These are phyloP conservation scores for Sander lucioperca DNA, from an alignment of 2,113 vertebrate genomes.

Conservation along the genomic window DNA sequence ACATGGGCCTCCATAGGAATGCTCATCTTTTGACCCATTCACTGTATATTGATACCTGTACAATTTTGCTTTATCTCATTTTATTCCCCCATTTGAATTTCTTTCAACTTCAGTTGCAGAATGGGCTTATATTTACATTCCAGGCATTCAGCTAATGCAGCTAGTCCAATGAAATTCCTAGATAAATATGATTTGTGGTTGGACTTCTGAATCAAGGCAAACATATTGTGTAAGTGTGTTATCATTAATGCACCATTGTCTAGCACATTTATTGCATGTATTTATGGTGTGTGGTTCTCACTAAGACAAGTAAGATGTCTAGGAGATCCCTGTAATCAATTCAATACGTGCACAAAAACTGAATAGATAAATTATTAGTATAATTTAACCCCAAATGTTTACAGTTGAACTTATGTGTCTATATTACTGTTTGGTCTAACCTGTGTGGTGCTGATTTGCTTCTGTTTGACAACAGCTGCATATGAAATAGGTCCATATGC, in stretches of 20 bases:
- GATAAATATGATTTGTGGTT: constrained; percentile 16
- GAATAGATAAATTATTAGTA: not conserved
- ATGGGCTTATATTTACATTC: constrained; percentile 14
- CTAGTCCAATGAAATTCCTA: constrained; percentile 16
- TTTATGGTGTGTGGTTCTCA: not conserved
- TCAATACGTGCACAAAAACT: not conserved
- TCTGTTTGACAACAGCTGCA: not conserved
- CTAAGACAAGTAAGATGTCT: not conserved
- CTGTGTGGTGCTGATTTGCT: not conserved
- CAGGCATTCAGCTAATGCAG: not conserved
- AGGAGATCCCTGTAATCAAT: not conserved
- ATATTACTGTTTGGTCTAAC: not conserved
- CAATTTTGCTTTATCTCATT: not conserved
- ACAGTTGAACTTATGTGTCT: not conserved
- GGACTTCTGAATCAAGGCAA: constrained; percentile 16
- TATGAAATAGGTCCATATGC: not conserved
- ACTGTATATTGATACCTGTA: not conserved
- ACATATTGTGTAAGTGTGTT: constrained; percentile 7
- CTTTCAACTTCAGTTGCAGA: not conserved
- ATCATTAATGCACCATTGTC: not conserved
- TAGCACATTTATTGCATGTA: not conserved
- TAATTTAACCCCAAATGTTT: not conserved
- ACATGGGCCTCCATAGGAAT: not conserved
- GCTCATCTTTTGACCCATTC: too few species aligned
- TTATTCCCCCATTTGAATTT: not conserved